Evolutionary conservation across 92 coral and sea anemone species (phyloP), one percentile per base, ranked within the genome.

Genomic region (Phenganax subtilis): DNA sequence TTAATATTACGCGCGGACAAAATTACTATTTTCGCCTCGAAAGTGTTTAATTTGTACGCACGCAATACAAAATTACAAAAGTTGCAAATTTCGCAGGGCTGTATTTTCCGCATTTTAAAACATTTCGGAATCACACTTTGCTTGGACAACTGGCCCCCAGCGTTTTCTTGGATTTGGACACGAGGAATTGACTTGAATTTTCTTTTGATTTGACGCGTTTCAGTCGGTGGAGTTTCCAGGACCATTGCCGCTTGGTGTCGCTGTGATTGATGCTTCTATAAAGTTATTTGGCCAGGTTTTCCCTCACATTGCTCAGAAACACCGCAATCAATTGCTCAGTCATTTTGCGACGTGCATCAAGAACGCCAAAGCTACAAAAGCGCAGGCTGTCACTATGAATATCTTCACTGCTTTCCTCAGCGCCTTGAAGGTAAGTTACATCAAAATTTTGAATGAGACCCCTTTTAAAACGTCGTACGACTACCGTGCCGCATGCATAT

Each of bases 171-270:
- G 47, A 37, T 37, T 37, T 37, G 47, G 47, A 37, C 47, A 14
- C 25, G 65, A 59, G 65, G 15, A 59, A 12, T 59, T 59, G 15
- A 59, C 3, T 1, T 7, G 15, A 20, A 20, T 59, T 15, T 9
- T 69, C 44, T 27, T 20, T 17, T 47, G 28, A 76, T 29, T 28
- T 57, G 56, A 12, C 7, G 3, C 51, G 71, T 54, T 63, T 25
- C 17, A 96, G 97, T 93, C 93, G 70, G 91, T 89, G 79, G 99
- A 96, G 76, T 85, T 88, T 8, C 99, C 99, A n/a, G 99, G 99
- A 16, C 99, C 99, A 29, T 74, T 96, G 71, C 97, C 99, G 0
- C 83, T 96, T 59, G 99, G 99, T 44, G 99, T 96, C 55, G 96
- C 99, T 59, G 99, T 96, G 17, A 96, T 96, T 27, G 99, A 96